A percentile compares a stretch with the other conserved stretches of the same genome.
Evolutionary conservation across 2,113 vertebrate species (phyloP).

Genomic region (Eublepharis macularius): DNA sequence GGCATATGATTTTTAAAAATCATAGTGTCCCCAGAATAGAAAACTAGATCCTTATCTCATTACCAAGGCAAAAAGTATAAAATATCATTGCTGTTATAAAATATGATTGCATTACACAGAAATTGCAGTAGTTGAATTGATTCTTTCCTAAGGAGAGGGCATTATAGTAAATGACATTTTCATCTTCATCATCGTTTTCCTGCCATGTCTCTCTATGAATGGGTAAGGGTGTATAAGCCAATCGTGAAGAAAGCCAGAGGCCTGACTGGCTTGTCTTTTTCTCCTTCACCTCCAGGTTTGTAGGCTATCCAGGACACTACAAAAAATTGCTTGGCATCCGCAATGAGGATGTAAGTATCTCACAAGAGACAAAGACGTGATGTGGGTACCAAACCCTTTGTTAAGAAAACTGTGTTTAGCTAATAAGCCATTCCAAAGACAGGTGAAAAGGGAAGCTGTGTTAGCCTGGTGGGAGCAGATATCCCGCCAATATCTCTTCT

Average conservation of each 20-base stretch:
- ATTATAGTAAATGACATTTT: too few species aligned
- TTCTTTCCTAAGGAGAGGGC: not conserved
- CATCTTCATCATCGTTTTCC: not conserved
- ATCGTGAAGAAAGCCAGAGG: not conserved
- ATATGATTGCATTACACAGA: too few species aligned
- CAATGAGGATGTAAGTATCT: conserved; percentile 57
- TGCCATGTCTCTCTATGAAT: not conserved
- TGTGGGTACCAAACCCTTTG: not conserved
- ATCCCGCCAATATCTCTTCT: not conserved
- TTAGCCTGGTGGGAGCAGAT: not conserved
- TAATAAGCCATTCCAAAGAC: not conserved
- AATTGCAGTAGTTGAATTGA: not conserved
- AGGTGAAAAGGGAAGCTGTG: not conserved
- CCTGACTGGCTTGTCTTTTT: not conserved
- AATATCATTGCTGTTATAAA: too few species aligned
- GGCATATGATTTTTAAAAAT: too few species aligned
- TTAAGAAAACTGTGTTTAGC: not conserved
- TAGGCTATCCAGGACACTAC: conserved; percentile 54
- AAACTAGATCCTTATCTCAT: too few species aligned
- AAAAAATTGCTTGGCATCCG: conserved; percentile 54
- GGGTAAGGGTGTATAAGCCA: not conserved
- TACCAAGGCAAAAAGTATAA: too few species aligned
- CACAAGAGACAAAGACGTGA: not conserved
- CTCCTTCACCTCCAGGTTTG: conserved; percentile 26
- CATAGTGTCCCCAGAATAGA: too few species aligned